A percentile compares a stretch with the other conserved stretches of the same genome.
These are phyloP conservation scores for Todiramphus saurophagus DNA, from an alignment of 2,113 vertebrate species.

Conservation along the genomic window DNA sequence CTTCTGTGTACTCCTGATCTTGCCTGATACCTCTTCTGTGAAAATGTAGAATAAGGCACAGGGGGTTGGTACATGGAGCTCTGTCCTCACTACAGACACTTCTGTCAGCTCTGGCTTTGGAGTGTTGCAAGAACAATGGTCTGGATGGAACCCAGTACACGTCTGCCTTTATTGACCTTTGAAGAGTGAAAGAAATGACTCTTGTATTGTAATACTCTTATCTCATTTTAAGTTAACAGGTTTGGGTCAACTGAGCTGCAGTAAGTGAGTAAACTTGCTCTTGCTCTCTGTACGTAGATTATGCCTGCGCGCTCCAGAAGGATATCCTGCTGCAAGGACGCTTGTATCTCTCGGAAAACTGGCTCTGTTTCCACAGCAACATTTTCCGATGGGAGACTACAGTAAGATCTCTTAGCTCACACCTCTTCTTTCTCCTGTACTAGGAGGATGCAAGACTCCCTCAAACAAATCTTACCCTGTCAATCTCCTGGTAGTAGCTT, in stretches of 20 bases:
- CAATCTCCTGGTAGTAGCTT: not conserved
- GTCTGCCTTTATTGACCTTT: not conserved
- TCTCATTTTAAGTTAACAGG: not conserved
- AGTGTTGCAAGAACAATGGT: not conserved
- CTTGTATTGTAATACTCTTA: not conserved
- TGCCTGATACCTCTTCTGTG: not conserved
- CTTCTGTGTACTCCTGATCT: not conserved
- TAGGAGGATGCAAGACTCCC: not conserved
- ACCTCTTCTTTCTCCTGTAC: not conserved
- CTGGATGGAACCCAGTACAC: not conserved
- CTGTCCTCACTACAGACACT: not conserved
- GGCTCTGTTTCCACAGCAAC: conserved; percentile 94
- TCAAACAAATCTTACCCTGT: not conserved
- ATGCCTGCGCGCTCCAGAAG: conserved; percentile 91
- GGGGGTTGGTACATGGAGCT: not conserved
- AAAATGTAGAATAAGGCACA: not conserved
- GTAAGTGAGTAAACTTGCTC: not conserved
- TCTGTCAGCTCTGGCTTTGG: not conserved
- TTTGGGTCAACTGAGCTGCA: not conserved
- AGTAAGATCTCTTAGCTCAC: conserved; percentile 71
- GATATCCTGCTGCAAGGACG: conserved; percentile 93
- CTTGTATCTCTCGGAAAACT: conserved; percentile 91
- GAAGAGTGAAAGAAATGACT: not conserved
- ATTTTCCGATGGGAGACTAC: conserved; percentile 92
- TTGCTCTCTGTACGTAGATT: conserved; percentile 76